Percentiles rank a stretch among this genome's conserved stretches.
Conservation (phyloP, 2,888 invertebrate genomes). For the Aphodius granarius region DNA sequence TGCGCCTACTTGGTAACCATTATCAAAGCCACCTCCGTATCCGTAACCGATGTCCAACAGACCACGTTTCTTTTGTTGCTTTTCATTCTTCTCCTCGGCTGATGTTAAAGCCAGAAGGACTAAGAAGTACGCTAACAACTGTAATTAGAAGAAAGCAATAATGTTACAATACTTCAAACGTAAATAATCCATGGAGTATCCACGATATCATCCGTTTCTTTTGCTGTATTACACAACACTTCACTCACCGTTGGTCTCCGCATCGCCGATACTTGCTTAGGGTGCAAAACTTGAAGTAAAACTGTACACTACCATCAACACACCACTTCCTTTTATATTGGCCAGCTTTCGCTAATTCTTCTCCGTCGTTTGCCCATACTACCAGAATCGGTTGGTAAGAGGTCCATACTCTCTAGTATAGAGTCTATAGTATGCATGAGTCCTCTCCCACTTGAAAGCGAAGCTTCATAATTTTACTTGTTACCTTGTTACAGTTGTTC, state of each 20-base stretch:
- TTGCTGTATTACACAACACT: background rate
- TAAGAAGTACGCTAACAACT: constrained; percentile 66
- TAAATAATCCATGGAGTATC: background rate
- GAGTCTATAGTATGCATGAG: constrained; percentile 1
- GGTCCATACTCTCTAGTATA: background rate
- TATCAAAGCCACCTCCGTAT: constrained; percentile 75
- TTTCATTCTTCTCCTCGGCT: constrained; percentile 66
- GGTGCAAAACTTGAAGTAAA: constrained; percentile 1
- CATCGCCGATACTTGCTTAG: background rate
- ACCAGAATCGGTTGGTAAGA: background rate
- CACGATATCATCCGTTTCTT: background rate
- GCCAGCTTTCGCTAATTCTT: constrained; percentile 5
- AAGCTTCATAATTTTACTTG: background rate
- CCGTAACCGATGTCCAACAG: constrained; percentile 78
- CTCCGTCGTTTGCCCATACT: background rate
- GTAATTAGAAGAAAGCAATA: constrained; percentile 28
- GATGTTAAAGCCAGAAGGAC: constrained; percentile 66
- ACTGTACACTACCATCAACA: constrained; percentile 4
- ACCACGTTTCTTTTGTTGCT: constrained; percentile 83
- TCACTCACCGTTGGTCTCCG: constrained; percentile 7
- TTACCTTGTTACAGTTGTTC: background rate
- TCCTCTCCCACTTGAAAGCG: constrained; percentile 3
- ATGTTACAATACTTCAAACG: background rate
- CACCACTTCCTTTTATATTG: constrained; percentile 12
- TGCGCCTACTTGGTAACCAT: constrained; percentile 67